Conservation (phyloP, 1,140 invertebrate genomes). For the Scaptomyza hsui region DNA sequence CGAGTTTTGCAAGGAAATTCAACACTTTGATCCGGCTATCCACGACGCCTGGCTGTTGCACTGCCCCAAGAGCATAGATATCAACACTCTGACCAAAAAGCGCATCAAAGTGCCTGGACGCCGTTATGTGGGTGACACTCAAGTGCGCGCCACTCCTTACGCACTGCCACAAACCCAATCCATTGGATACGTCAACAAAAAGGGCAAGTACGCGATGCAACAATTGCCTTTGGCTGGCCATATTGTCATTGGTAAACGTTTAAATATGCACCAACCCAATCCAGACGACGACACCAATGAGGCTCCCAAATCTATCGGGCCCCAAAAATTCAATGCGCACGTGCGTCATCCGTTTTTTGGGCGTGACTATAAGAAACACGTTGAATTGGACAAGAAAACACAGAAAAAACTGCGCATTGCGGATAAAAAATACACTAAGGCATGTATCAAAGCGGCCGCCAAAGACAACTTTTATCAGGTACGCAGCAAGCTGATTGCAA, state of each 20-base stretch:
- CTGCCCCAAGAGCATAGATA: conserved; percentile 51
- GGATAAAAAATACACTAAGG: conserved; percentile 2
- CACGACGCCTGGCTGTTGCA: conserved; percentile 68
- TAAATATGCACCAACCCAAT: conserved; percentile 17
- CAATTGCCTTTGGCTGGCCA: conserved; percentile 32
- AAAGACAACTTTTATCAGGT: conserved; percentile 51
- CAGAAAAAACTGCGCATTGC: conserved; percentile 19
- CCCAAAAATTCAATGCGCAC: conserved; percentile 21
- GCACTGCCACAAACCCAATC: neutral
- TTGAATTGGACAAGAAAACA: conserved; percentile 34
- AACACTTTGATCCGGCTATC: conserved; percentile 32
- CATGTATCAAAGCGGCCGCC: neutral
- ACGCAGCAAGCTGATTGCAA: conserved; percentile 28
- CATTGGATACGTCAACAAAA: conserved; percentile 53
- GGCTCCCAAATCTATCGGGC: conserved; percentile 6
- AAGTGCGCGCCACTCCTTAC: conserved; percentile 41
- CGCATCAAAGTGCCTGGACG: conserved; percentile 61
- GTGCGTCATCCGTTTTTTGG: conserved; percentile 68
- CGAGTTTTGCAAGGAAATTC: conserved; percentile 18
- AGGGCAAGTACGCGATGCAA: conserved; percentile 32
- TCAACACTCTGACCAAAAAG: conserved; percentile 18
- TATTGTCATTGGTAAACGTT: conserved; percentile 49
- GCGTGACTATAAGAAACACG: conserved; percentile 37
- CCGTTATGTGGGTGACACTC: conserved; percentile 40
- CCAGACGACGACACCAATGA: neutral